Percentiles rank a stretch among this genome's conserved stretches.
These are phyloP conservation scores for Neomorphus geoffroyi DNA, from an alignment of 2,797 vertebrate species.

Conservation along the genomic window DNA sequence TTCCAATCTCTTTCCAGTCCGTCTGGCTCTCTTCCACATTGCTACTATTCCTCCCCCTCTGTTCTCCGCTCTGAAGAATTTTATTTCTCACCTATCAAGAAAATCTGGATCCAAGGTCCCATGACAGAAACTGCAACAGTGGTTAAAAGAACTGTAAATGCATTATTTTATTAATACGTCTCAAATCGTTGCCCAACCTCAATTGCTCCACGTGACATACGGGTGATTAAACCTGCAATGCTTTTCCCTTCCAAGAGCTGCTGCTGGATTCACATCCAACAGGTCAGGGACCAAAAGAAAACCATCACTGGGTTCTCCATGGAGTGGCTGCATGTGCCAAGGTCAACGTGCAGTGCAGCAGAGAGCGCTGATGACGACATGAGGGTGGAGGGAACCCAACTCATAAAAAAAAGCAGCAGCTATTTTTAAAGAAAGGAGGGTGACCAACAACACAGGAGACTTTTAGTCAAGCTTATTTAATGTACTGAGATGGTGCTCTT, in stretches of 20 bases:
- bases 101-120: not conserved
- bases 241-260: not conserved
- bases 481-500: not conserved
- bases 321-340: fast-evolving
- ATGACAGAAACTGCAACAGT: not conserved
- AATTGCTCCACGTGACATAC: not conserved
- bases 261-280: not conserved
- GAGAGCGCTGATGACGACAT: not conserved
- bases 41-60: not conserved
- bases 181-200: not conserved
- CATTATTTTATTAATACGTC: not conserved
- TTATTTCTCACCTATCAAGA: conserved; percentile 7
- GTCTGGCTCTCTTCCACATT: not conserved
- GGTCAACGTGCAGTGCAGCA: fast-evolving
- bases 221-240: not conserved
- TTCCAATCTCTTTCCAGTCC: not conserved
- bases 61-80: not conserved
- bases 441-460: fast-evolving
- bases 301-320: not conserved
- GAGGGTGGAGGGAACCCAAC: not conserved
- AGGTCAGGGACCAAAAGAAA: not conserved
- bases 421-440: not conserved
- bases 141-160: not conserved
- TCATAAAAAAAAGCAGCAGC: not conserved
- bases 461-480: not conserved